phyloP scores from a whole-genome alignment of 2,113 vertebrate genomes.

The Haplochromis burtoni region DNA sequence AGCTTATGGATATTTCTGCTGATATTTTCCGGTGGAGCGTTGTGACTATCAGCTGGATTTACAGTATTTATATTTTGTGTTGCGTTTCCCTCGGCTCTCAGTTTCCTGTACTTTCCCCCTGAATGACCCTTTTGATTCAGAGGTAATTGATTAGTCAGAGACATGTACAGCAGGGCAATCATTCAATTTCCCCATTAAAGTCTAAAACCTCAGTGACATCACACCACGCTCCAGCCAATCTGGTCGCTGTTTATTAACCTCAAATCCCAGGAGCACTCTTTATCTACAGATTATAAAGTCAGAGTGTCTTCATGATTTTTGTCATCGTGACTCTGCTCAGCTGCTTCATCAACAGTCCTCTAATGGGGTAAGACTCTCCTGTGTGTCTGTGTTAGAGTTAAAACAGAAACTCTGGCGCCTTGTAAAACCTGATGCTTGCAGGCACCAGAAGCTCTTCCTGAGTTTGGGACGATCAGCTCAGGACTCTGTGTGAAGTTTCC shows the following conservation, averaged over 20 bases:
- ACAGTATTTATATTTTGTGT: neutral
- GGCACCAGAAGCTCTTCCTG: neutral
- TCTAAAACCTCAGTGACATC: neutral
- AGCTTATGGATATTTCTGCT: neutral
- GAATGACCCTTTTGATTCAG: neutral
- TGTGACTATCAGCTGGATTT: neutral
- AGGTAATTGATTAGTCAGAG: slow-evolving; percentile 6
- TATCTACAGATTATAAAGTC: neutral
- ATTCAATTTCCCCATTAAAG: neutral
- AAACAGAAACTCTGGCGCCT: fast-evolving
- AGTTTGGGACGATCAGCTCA: neutral
- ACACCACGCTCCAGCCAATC: slow-evolving; percentile 1
- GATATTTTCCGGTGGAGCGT: neutral
- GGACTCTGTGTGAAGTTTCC: neutral
- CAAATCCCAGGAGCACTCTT: neutral
- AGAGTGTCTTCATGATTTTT: neutral
- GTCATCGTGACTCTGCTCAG: neutral
- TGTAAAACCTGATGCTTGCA: neutral
- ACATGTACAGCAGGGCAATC: neutral
- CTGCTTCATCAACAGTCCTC: neutral
- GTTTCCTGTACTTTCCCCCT: neutral
- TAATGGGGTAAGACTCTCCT: slow-evolving; percentile 12
- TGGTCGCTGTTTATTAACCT: neutral
- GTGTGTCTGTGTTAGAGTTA: neutral
- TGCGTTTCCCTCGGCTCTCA: neutral